Evolutionary conservation across 2,113 vertebrate genomes (phyloP), one percentile per base, ranked within the genome.

Genomic region (Tragelaphus imberbis): DNA sequence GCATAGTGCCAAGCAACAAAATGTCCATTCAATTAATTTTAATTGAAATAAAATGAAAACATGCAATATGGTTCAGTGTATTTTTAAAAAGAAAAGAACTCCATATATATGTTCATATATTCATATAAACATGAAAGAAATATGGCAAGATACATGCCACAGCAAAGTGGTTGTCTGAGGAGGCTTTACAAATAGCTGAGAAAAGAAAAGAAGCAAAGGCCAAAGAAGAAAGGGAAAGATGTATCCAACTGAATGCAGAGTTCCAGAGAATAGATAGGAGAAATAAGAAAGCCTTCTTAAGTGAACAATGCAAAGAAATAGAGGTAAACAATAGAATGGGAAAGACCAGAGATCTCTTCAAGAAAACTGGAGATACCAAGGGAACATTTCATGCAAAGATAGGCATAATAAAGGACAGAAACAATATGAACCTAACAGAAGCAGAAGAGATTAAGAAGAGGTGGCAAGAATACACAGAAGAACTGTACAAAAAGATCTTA

Each of bases 1-100:
- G 59, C 51, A 89, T 1, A 53, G 25, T 40, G 49, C 49, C 61
- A 93, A 75, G 5, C n/a, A 93, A 95, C 56, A 91, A 65, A 93
- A 95, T 49, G 21, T 44, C 1, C 11, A n/a, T 36, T 88, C 28
- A 91, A 71, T 86, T 95, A 90, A 85, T 53, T 30, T 88, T 90
- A 56, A 63, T 30, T 94, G 63, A 84, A 96, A 61, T 71, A 71
- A 84, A 94, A 36, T 47, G 33, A 98, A 96, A 97, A 56, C 6
- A 40, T 44, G 10, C 15, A 88, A 33, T n/a, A 90, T 44, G 17
- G 8, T 68, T 92, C 85, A 15, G 14, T 49, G 53, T 85, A 56
- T 84, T 84, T 71, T 53, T 9, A 88, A 79, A 90, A 82, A 36
- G 25, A 58, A 84, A 87, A 77, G 13, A 40, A 28, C 53, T 6